Conservation (phyloP, 2,113 vertebrate species). For the Cryptotis parvus region DNA sequence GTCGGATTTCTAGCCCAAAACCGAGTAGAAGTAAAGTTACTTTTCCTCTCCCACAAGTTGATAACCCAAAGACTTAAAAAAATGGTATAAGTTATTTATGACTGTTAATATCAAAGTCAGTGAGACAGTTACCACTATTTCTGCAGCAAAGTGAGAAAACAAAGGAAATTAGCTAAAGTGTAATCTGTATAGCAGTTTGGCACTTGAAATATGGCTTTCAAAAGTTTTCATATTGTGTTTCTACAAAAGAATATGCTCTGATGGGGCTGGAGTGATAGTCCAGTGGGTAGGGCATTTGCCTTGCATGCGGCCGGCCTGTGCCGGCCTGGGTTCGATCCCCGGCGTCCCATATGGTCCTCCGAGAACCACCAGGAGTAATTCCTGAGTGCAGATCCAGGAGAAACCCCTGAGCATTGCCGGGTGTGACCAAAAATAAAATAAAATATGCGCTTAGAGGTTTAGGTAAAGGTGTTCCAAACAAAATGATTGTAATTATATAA, state of each 20-base stretch:
- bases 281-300: no score
- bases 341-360: no score
- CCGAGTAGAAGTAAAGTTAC: background rate
- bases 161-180: background rate
- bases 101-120: background rate
- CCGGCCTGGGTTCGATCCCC: no score
- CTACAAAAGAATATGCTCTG: background rate
- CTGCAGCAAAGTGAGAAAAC: background rate
- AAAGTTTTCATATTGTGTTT: background rate
- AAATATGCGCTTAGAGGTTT: background rate
- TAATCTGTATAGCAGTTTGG: background rate
- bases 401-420: no score
- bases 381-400: no score
- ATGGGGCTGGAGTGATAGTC: no score
- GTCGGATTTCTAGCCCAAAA: background rate
- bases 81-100: background rate
- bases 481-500: background rate
- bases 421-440: no score
- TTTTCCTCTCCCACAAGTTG: background rate
- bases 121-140: background rate
- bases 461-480: background rate
- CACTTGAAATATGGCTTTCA: background rate
- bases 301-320: no score
- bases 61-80: background rate
- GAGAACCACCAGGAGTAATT: no score